These are phyloP conservation scores for Anagyrus pseudococci DNA, from an alignment of 2,888 invertebrate genomes.

Conservation along the genomic window DNA sequence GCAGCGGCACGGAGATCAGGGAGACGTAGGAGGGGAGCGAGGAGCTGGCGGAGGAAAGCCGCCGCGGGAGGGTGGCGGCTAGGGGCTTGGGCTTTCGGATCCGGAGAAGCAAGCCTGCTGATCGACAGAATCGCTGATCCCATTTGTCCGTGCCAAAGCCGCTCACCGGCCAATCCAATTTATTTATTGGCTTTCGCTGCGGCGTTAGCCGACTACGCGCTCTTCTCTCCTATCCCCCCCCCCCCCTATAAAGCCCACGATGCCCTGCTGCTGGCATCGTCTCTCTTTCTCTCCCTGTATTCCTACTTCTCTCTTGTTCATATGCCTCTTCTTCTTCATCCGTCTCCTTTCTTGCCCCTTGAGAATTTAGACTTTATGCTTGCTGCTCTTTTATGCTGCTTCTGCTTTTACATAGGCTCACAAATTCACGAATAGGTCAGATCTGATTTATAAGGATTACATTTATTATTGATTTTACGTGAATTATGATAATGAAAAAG, in stretches of 20 bases:
- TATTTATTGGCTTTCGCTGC: conserved; percentile 60
- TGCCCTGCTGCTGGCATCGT: neutral
- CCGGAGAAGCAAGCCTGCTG: conserved; percentile 43
- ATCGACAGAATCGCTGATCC: conserved; percentile 60
- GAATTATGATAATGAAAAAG: no score
- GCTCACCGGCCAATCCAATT: conserved; percentile 59
- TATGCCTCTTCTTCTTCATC: neutral
- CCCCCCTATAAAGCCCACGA: neutral
- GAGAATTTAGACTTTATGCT: neutral
- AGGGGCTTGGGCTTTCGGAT: conserved; percentile 35
- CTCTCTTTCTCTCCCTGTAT: conserved; percentile 6
- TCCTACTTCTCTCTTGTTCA: neutral
- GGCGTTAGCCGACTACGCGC: no score
- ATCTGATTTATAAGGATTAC: no score
- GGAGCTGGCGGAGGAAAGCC: conserved; percentile 14
- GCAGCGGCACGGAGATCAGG: no score
- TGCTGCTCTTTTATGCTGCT: no score
- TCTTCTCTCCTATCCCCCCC: conserved; percentile 21
- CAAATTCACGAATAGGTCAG: no score
- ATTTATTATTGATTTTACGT: no score
- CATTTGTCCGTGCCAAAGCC: conserved; percentile 59
- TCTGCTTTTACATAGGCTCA: neutral
- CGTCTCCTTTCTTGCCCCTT: neutral
- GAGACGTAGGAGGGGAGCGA: neutral
- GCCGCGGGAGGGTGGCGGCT: conserved; percentile 23